Evolutionary conservation across 1,140 invertebrate genomes (phyloP).

Genomic region (Pogonomyrmex californicus): DNA sequence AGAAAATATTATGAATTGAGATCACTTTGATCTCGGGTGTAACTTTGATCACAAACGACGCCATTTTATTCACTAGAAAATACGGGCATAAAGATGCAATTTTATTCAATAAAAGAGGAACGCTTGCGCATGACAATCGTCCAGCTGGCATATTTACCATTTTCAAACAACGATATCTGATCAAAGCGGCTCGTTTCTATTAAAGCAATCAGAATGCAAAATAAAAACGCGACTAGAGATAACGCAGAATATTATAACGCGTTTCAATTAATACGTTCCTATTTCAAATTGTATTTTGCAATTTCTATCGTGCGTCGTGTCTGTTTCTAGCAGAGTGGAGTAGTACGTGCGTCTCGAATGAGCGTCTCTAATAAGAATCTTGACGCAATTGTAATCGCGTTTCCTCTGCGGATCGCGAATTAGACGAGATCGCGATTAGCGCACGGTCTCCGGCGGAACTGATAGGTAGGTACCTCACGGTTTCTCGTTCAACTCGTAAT

Average conservation of each 20-base stretch:
- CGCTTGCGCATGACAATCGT: not conserved
- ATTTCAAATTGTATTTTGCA: not conserved
- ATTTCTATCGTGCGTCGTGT: not conserved
- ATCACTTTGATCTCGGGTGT: slow-evolving; percentile 48
- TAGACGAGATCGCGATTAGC: slow-evolving; percentile 35
- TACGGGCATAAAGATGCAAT: slow-evolving; percentile 26
- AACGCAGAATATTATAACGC: not conserved
- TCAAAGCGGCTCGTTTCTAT: not conserved
- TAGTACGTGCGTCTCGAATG: not conserved
- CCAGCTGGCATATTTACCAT: not conserved
- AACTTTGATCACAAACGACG: slow-evolving; percentile 16
- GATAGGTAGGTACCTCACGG: slow-evolving; percentile 7
- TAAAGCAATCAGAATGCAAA: not conserved
- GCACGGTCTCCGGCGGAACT: slow-evolving; percentile 9
- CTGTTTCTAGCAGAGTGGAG: not conserved
- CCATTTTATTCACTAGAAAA: slow-evolving; percentile 39
- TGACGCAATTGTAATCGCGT: not conserved
- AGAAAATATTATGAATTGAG: slow-evolving; percentile 18
- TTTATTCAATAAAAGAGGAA: slow-evolving; percentile 40
- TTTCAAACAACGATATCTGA: slow-evolving; percentile 2
- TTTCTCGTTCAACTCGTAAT: slow-evolving; percentile 52
- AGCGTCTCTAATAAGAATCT: not conserved
- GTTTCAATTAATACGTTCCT: not conserved
- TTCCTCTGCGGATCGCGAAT: slow-evolving; percentile 1
- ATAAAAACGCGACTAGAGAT: not conserved